Percentiles rank a stretch among this genome's conserved stretches.
Evolutionary conservation across 2,888 invertebrate genomes (phyloP).

Genomic region (Corythucha ciliata): DNA sequence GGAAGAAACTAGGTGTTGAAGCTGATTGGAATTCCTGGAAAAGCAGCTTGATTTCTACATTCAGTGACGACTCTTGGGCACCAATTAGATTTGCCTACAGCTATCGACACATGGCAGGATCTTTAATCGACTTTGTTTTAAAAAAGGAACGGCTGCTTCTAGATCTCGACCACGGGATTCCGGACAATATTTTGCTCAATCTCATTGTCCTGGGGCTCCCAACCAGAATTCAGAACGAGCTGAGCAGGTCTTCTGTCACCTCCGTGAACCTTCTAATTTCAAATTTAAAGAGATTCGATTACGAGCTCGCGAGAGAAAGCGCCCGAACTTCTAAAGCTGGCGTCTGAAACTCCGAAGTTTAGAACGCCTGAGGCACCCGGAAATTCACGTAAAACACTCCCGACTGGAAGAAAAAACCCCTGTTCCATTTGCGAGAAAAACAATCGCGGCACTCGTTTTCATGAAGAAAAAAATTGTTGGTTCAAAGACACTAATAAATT

Average conservation of each 20-base stretch:
- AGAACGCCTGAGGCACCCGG: no score
- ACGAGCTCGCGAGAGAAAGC: not conserved
- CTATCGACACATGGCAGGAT: constrained; percentile 11
- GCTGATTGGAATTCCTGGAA: constrained; percentile 7
- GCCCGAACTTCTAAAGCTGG: not conserved
- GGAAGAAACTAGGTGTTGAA: constrained; percentile 15
- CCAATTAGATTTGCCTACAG: constrained; percentile 12
- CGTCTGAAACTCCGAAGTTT: no score
- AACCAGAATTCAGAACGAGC: constrained; percentile 9
- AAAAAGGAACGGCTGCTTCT: constrained; percentile 17
- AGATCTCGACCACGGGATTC: constrained; percentile 9
- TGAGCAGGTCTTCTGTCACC: constrained; percentile 7
- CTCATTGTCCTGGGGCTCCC: constrained; percentile 17
- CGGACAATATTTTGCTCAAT: constrained; percentile 4
- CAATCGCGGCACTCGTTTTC: constrained; percentile 12
- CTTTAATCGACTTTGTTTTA: constrained; percentile 10
- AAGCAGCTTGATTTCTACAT: constrained; percentile 15
- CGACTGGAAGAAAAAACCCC: not conserved
- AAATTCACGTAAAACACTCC: not conserved
- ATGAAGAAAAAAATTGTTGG: constrained; percentile 12
- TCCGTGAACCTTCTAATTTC: constrained; percentile 10
- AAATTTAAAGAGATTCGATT: constrained; percentile 11
- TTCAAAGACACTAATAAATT: not conserved
- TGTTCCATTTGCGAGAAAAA: constrained; percentile 11
- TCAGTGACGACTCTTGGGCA: constrained; percentile 9